A percentile compares a stretch with the other conserved stretches of the same genome.
Evolutionary conservation across 2,888 invertebrate genomes (phyloP).

Genomic region (Drosophila kanekoi): DNA sequence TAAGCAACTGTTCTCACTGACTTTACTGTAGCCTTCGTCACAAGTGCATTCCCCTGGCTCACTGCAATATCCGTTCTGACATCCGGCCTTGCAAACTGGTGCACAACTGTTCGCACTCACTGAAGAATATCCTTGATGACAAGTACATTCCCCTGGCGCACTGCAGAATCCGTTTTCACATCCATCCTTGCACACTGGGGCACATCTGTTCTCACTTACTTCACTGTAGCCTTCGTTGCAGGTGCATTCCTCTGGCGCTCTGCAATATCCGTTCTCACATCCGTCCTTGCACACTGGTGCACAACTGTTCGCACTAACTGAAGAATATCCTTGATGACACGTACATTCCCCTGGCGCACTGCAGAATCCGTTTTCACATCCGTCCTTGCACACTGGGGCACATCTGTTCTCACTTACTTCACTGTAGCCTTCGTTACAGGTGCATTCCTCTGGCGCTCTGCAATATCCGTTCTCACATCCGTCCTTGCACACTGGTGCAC

Average conservation of each 20-base stretch:
- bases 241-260: conserved; percentile 89
- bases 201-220: conserved; percentile 26
- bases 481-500: too few relatives aligned
- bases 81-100: conserved; percentile 20
- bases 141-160: conserved; percentile 63
- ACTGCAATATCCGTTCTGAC: conserved; percentile 26
- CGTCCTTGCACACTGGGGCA: conserved; percentile 10
- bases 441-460: conserved; percentile 23
- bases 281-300: conserved; percentile 16
- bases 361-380: conserved; percentile 36
- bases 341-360: conserved; percentile 14
- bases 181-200: conserved; percentile 53
- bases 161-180: conserved; percentile 82
- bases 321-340: conserved; percentile 17
- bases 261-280: conserved; percentile 86
- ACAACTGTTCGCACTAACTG: conserved; percentile 9
- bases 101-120: conserved; percentile 83
- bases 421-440: conserved; percentile 24
- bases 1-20: conserved; percentile 16
- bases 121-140: conserved; percentile 53
- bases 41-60: conserved; percentile 22
- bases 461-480: too few relatives aligned
- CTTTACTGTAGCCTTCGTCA: conserved; percentile 4
- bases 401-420: conserved; percentile 7
- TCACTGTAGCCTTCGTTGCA: conserved; percentile 87